Evolutionary conservation across 2,797 vertebrate genomes (phyloP), one percentile per base, ranked within the genome.

Genomic region (Pantherophis alleghaniensis): DNA sequence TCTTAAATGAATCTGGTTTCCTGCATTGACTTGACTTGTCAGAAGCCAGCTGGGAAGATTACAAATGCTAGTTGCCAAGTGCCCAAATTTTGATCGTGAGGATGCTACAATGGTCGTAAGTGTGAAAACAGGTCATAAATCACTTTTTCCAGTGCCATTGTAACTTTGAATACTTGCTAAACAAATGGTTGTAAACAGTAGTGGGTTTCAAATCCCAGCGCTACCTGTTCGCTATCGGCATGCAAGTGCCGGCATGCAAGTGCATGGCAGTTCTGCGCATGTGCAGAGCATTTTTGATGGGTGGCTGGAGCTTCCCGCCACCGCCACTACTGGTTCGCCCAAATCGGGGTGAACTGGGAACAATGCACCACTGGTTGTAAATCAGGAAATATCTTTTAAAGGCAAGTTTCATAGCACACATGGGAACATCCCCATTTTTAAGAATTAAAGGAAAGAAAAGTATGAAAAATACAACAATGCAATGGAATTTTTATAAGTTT

Each of bases 361-460:
- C 51, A 53, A 53, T 10, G 7, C 51, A 53, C 51, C 51, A 53
- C 51, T 88, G 83, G 63, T 86, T 91, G 86, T 55, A 87, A 83
- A 37, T 93, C 79, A 87, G 61, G 86, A 42, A 89, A 74, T 92
- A 56, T 88, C 92, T 0, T 86, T 83, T 66, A 86, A 95, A 89
- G 1, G n/a, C 9, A 47, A 5, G 14, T 92, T 90, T 42, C 60
- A 92, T 93, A 92, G 91, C 93, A 69, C 28, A 12, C n/a, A 63
- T 86, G 16, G 6, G 37, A 69, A 51, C 24, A 61, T 7, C 22
- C 42, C 37, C 92, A 89, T 66, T 89, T 83, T 92, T 60, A 94
- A 94, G 61, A n/a, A 28, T 3, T 28, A 37, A 26, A 88, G 91
- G 60, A 13, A 83, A 47, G 79, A 95, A 92, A 87, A 79, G 1